Evolutionary conservation across 2,888 invertebrate genomes (phyloP).

Genomic region (Dilophus febrilis): DNA sequence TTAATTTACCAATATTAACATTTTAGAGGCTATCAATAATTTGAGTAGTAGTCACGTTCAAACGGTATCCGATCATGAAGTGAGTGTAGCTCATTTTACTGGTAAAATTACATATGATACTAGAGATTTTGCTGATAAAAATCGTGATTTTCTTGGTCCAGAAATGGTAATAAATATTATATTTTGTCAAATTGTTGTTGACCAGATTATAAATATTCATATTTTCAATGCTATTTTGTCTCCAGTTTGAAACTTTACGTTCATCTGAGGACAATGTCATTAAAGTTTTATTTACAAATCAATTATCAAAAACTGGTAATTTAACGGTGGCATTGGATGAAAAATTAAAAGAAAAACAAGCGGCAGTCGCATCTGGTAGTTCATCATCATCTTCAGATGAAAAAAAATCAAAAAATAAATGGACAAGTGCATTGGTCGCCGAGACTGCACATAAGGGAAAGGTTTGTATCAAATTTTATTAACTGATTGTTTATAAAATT

Average conservation of each 20-base stretch:
- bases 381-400: slow-evolving; percentile 20
- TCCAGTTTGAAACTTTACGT: slow-evolving; percentile 48
- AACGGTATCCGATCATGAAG: slow-evolving; percentile 40
- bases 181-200: background rate
- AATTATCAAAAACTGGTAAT: slow-evolving; percentile 73
- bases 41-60: slow-evolving; percentile 28
- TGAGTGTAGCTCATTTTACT: slow-evolving; percentile 78
- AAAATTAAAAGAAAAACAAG: slow-evolving; percentile 12
- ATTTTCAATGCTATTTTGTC: no score
- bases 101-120: slow-evolving; percentile 75
- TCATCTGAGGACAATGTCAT: slow-evolving; percentile 52
- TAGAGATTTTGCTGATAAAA: slow-evolving; percentile 70
- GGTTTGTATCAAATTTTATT: slow-evolving; percentile 24
- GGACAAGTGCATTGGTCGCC: slow-evolving; percentile 33
- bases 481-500: background rate
- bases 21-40: no score
- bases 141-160: slow-evolving; percentile 77
- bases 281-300: slow-evolving; percentile 64
- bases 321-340: slow-evolving; percentile 39
- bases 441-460: slow-evolving; percentile 37
- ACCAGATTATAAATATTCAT: background rate
- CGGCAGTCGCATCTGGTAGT: background rate
- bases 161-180: slow-evolving; percentile 46
- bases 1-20: no score
- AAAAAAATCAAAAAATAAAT: slow-evolving; percentile 19